phyloP scores from a whole-genome alignment of 2,113 vertebrate species.

The Podarcis muralis region DNA sequence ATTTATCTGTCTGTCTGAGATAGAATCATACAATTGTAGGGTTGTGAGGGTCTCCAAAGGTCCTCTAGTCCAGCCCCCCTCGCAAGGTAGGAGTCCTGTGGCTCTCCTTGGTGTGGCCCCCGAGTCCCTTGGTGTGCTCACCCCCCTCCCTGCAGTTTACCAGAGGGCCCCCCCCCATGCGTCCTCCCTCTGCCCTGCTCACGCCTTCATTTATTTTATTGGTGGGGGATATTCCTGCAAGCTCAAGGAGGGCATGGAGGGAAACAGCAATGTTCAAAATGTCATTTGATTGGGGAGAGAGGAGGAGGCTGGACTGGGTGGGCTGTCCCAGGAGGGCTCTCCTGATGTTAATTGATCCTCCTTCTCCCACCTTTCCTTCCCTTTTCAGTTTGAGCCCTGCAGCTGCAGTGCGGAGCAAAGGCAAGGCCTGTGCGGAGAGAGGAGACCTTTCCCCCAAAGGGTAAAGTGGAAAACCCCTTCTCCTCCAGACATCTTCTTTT shows the following conservation, averaged over 20 bases:
- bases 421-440: neutral
- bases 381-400: constrained; percentile 34
- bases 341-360: no score
- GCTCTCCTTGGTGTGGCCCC: neutral
- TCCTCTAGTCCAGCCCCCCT: no score
- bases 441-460: neutral
- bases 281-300: neutral
- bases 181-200: no score
- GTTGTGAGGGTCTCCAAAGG: no score
- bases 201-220: neutral
- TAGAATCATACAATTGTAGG: no score
- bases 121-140: neutral
- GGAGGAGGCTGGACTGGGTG: no score
- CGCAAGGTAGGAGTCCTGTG: no score
- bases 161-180: neutral
- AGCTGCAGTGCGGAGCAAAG: neutral
- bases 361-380: neutral
- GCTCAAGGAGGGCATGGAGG: no score
- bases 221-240: neutral
- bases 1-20: neutral
- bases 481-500: no score
- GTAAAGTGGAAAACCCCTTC: neutral
- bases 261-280: no score
- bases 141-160: neutral
- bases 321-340: no score